Base-by-base conservation (phyloP, 1,140 invertebrate genomes). In the Magallana gigas region DNA sequence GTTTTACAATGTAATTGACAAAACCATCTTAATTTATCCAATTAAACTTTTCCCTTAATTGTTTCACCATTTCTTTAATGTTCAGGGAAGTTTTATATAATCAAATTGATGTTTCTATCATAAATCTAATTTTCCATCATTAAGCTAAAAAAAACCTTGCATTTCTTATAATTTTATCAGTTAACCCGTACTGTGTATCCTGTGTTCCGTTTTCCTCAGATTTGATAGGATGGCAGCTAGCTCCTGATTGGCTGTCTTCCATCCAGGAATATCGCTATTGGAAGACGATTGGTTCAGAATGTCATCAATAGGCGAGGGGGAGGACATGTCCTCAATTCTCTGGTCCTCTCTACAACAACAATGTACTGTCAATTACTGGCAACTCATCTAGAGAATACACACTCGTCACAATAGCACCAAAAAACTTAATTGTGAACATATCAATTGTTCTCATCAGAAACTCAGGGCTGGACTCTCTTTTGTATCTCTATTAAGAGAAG, bases 211-310 rank as follows among this genome's bases (percentile, higher is more conserved):
- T 91, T 95, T 95, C 89, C 96, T 96, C 57, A 96, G 93, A 93
- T 96, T 96, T 88, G 95, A 96, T 23, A 96, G 92, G 80, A 96
- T 96, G 36, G 95, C 95, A 23, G 96, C 95, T 83, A 96, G 91
- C 91, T 96, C 96, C 89, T 95, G 93, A 91, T 94, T 94, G 89
- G 93, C 93, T 89, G 93, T 89, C 85, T 93, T 93, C 90, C 92
- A 94, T 1, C 92, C 93, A 36, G 93, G 93, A 29, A 94, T 94
- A 87, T 95, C 94, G 90, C 92, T 92, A 36, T 82, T 85, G 29
- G 89, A 91, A 48, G 88, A 88, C 48, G 92, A 89, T 84, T 94
- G 91, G 83, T 92, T 92, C 16, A 93, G 85, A 29, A 92, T 90
- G 68, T 94, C 93, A 89, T 93, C 92, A 14, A 92, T 91, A 23